Evolutionary conservation across 2,888 invertebrate genomes (phyloP), one percentile per base, ranked within the genome.

Genomic region (Nyleta sp.): DNA sequence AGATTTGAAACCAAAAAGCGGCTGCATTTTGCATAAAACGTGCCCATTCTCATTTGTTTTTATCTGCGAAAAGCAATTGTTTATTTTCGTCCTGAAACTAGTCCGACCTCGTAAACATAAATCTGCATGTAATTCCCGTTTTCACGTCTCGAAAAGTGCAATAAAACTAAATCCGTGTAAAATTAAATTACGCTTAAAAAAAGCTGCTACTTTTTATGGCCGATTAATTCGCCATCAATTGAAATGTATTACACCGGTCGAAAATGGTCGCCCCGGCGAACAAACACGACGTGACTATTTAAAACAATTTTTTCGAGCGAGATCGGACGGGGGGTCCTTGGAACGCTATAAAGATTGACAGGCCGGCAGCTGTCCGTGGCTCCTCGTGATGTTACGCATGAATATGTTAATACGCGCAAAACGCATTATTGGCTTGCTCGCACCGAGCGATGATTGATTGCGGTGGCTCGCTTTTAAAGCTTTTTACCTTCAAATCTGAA

Each of bases 331-430:
- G 53, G 74, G 70, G 70, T 75, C 64, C 75, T 60, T 60, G 62
- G 55, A 5, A 31, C 60, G 44, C 35, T 70, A 70, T 52, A 70
- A 70, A 48, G 62, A 76, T 70, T 76, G 76, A 76, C 76, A 70
- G 52, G 28, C 57, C 15, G 7, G 64, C 76, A 76, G 76, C 76
- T 76, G 76, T 70, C 59, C 59, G 64, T 70, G 52, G 64, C 64
- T 76, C 59, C 44, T 76, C 76, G 11, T 59, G 64, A 70, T 64
- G 80, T 73, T 73, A 80, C 77, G 77, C 80, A 80, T 77, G 80
- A 80, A 80, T 80, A 80, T 80, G 80, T 74, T 80, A 80, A 80
- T 77, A 76, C 48, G 65, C 48, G 72, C 70, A 57, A 76, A 74
- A 71, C 40, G 65, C 40, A 76, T 71, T 76, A 76, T 53, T 53